phyloP scores from a whole-genome alignment of 2,888 invertebrate species.

The Tetrapedia diversipes region DNA sequence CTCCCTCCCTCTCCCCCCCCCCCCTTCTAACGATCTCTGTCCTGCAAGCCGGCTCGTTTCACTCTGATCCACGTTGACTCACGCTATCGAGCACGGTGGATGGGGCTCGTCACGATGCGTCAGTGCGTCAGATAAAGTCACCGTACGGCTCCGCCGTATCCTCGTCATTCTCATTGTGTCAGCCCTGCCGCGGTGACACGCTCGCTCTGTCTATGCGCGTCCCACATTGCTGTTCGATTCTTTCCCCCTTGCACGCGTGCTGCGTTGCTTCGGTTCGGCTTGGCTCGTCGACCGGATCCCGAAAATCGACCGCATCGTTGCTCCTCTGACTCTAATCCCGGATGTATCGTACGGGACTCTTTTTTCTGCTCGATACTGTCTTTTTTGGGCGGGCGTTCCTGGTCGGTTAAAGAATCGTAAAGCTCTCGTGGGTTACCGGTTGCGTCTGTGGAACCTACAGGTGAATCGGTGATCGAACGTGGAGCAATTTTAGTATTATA shows the following conservation, averaged over 20 bases:
- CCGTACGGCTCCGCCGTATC: conserved; percentile 59
- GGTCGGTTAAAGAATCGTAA: background rate
- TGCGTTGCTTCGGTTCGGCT: too few species aligned
- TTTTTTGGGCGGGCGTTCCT: background rate
- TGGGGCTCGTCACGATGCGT: conserved; percentile 74
- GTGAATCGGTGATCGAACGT: too few species aligned
- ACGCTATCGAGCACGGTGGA: conserved; percentile 57
- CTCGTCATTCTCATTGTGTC: conserved; percentile 71
- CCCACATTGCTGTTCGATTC: conserved; percentile 53
- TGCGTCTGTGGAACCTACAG: too few species aligned
- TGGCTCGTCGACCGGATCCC: too few species aligned
- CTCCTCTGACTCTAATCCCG: too few species aligned
- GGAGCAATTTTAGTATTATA: too few species aligned
- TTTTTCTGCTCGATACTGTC: background rate
- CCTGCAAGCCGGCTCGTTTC: conserved; percentile 63
- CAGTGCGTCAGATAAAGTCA: conserved; percentile 75
- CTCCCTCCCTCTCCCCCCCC: conserved; percentile 34
- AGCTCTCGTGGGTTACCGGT: too few species aligned
- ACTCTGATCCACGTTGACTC: conserved; percentile 58
- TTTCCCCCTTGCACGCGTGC: too few species aligned
- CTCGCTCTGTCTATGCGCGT: conserved; percentile 48
- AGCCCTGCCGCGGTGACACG: conserved; percentile 58
- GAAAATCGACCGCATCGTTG: conserved; percentile 47
- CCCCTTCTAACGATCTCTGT: conserved; percentile 25
- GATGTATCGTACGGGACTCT: too few species aligned